These are phyloP conservation scores for Plusia festucae DNA, from an alignment of 2,888 invertebrate genomes.

Conservation along the genomic window DNA sequence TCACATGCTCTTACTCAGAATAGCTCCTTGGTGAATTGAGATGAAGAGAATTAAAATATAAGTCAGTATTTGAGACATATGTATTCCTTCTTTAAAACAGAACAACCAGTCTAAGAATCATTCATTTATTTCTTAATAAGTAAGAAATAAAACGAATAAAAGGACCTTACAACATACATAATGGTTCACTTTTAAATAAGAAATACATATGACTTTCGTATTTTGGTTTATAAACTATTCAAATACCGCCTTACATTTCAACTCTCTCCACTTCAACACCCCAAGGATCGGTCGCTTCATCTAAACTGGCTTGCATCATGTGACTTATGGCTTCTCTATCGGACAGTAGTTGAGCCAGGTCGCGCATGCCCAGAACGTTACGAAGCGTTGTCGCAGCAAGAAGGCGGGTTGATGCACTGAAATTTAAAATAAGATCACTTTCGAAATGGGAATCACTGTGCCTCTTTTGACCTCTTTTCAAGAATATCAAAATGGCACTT, in stretches of 20 bases:
- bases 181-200: constrained; percentile 41
- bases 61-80: constrained; percentile 56
- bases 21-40: constrained; percentile 41
- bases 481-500: too few relatives aligned
- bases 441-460: not conserved
- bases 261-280: constrained; percentile 98
- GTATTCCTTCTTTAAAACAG: constrained; percentile 51
- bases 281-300: constrained; percentile 97
- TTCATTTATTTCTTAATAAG: not conserved
- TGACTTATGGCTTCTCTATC: constrained; percentile 97
- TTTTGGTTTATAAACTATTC: constrained; percentile 32
- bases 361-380: constrained; percentile 97
- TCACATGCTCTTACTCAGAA: constrained; percentile 28
- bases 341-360: constrained; percentile 96
- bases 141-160: not conserved
- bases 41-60: constrained; percentile 48
- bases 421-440: constrained; percentile 46
- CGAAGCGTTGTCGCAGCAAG: constrained; percentile 95
- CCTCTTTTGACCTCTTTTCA: not conserved
- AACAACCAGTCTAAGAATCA: constrained; percentile 15
- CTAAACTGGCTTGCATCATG: constrained; percentile 95
- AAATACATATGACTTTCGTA: constrained; percentile 43
- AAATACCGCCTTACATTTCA: constrained; percentile 93
- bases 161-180: not conserved
- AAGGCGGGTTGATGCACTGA: constrained; percentile 94